phyloP scores from a whole-genome alignment of 1,140 invertebrate genomes.

The Drosophila ogumai region DNA sequence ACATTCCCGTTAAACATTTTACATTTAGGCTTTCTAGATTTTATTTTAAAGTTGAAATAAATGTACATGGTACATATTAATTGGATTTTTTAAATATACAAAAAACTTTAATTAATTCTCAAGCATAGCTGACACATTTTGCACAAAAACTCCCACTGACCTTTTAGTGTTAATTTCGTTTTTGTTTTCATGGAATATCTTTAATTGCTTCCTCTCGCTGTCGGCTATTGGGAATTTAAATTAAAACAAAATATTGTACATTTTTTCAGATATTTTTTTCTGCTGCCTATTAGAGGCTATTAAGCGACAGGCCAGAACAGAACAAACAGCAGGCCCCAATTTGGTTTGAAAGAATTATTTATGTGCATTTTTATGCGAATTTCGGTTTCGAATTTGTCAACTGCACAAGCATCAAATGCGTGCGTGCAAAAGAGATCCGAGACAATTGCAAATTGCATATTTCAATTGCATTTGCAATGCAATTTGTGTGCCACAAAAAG shows the following conservation, averaged over 20 bases:
- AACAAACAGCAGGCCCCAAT: conserved; percentile 14
- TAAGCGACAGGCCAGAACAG: conserved; percentile 28
- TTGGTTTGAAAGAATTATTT: conserved; percentile 48
- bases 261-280: conserved; percentile 12
- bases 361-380: conserved; percentile 67
- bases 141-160: too few relatives aligned
- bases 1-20: conserved; percentile 2
- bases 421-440: conserved; percentile 25
- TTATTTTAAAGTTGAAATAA: neutral
- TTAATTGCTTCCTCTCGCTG: conserved; percentile 11
- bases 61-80: too few relatives aligned
- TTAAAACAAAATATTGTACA: conserved; percentile 1
- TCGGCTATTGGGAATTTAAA: conserved; percentile 7
- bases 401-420: conserved; percentile 54
- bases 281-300: conserved; percentile 22
- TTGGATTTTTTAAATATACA: neutral
- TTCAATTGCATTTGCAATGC: conserved; percentile 44
- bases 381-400: conserved; percentile 62
- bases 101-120: neutral
- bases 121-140: neutral
- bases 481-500: conserved; percentile 33
- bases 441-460: conserved; percentile 57
- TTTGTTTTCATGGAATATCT: neutral
- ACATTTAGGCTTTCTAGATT: conserved; percentile 2
- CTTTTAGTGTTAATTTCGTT: conserved; percentile 1